Conservation (phyloP, 2,888 invertebrate genomes). For the Napeogenes inachia region DNA sequence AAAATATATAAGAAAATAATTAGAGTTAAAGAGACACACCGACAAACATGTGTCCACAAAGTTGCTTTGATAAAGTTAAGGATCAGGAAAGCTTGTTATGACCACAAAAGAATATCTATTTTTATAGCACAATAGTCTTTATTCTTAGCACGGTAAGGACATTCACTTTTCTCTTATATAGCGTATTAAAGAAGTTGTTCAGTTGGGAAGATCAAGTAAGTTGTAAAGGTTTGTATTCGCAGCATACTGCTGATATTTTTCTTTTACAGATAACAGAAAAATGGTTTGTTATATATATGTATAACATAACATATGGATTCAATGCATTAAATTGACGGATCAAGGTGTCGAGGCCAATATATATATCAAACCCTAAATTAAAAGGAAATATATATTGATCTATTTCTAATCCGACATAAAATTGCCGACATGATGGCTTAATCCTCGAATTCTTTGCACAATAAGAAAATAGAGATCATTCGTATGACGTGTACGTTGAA, state of each 20-base stretch:
- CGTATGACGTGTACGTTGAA: too few species aligned
- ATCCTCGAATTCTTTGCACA: too few species aligned
- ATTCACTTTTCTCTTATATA: not conserved
- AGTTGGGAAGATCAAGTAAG: slow-evolving; percentile 18
- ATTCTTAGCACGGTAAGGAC: not conserved
- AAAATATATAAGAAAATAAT: too few species aligned
- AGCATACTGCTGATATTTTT: slow-evolving; percentile 19
- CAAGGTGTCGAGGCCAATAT: too few species aligned
- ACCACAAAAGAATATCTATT: not conserved
- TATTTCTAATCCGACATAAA: too few species aligned
- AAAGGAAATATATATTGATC: too few species aligned
- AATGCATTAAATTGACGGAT: too few species aligned
- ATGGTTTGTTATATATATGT: slow-evolving; percentile 8
- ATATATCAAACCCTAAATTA: too few species aligned
- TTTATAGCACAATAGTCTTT: not conserved
- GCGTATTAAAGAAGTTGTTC: slow-evolving; percentile 7
- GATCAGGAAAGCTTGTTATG: slow-evolving; percentile 20
- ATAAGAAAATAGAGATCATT: too few species aligned
- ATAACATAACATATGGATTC: too few species aligned
- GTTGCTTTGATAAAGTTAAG: slow-evolving; percentile 25
- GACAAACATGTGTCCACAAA: slow-evolving; percentile 10
- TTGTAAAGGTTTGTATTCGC: slow-evolving; percentile 21
- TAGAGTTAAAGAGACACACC: not conserved
- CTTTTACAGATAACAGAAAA: slow-evolving; percentile 15
- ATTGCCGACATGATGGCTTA: too few species aligned